Conservation (phyloP, 2,888 invertebrate species). For the Agrotis puta region DNA sequence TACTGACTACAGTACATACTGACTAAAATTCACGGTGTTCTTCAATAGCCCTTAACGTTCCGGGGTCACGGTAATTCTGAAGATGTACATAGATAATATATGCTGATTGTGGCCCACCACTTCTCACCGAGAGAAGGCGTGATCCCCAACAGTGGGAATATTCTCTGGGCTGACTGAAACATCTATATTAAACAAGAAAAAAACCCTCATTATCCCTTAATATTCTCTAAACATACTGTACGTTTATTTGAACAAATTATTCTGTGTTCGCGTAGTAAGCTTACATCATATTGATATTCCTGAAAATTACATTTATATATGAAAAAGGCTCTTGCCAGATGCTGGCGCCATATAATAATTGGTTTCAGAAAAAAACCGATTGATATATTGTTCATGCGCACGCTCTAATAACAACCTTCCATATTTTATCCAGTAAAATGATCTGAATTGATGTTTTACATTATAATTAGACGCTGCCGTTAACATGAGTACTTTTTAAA, state of each 20-base stretch:
- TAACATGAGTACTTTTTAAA: conserved; percentile 7
- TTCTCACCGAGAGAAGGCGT: neutral
- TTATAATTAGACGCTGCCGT: conserved; percentile 39
- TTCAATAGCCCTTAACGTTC: too few relatives aligned
- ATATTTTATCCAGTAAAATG: conserved; percentile 25
- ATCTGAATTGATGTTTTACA: conserved; percentile 43
- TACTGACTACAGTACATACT: too few relatives aligned
- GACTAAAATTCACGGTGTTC: too few relatives aligned
- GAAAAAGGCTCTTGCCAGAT: conserved; percentile 39
- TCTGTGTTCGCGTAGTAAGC: conserved; percentile 33
- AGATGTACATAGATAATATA: too few relatives aligned
- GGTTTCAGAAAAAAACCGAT: conserved; percentile 56
- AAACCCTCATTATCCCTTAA: neutral
- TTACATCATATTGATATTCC: conserved; percentile 28
- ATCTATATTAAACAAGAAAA: neutral
- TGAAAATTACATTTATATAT: conserved; percentile 39
- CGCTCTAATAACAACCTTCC: conserved; percentile 44
- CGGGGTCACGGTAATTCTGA: too few relatives aligned
- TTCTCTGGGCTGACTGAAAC: neutral
- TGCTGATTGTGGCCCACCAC: neutral
- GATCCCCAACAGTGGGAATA: neutral
- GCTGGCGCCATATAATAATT: conserved; percentile 62
- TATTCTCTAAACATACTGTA: neutral
- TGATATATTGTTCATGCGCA: conserved; percentile 55
- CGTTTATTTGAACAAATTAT: conserved; percentile 31